Evolutionary conservation across 2,113 vertebrate species (phyloP).

Genomic region (Tachysurus fulvidraco): DNA sequence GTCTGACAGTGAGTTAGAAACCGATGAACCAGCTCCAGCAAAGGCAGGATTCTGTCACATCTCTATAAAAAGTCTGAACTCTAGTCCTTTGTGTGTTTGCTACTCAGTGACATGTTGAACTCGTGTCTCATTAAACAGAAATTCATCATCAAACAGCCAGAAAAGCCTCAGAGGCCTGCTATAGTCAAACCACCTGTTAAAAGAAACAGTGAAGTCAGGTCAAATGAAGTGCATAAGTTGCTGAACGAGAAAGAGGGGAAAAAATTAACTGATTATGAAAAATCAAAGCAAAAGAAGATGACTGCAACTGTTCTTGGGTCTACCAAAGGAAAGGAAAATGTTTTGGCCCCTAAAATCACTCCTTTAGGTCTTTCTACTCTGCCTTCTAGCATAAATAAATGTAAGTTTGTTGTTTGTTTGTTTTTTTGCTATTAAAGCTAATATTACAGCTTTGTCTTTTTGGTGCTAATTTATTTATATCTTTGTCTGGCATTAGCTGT

Average conservation of each 20-base stretch:
- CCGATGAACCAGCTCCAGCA: constrained; percentile 37
- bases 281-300: constrained; percentile 40
- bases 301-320: neutral
- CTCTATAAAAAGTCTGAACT: neutral
- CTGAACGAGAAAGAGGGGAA: constrained; percentile 25
- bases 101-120: neutral
- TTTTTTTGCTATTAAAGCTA: constrained; percentile 23
- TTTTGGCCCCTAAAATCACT: constrained; percentile 45
- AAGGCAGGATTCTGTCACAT: constrained; percentile 53
- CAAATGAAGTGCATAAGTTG: neutral
- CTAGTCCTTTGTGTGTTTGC: neutral
- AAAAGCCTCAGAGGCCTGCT: neutral
- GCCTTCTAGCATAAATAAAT: constrained; percentile 78
- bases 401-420: constrained; percentile 67
- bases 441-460: neutral
- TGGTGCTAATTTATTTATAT: neutral
- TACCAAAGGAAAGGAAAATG: constrained; percentile 45
- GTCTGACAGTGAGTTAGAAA: constrained; percentile 67
- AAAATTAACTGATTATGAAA: neutral
- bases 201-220: neutral
- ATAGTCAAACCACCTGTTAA: neutral
- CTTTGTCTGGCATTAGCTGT: constrained; percentile 4
- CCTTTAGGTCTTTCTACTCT: constrained; percentile 51
- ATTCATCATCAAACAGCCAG: neutral
- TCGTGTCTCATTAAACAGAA: constrained; percentile 32